Evolutionary conservation across 2,113 vertebrate genomes (phyloP), one percentile per base, ranked within the genome.

Genomic region (Pampusana beccarii): DNA sequence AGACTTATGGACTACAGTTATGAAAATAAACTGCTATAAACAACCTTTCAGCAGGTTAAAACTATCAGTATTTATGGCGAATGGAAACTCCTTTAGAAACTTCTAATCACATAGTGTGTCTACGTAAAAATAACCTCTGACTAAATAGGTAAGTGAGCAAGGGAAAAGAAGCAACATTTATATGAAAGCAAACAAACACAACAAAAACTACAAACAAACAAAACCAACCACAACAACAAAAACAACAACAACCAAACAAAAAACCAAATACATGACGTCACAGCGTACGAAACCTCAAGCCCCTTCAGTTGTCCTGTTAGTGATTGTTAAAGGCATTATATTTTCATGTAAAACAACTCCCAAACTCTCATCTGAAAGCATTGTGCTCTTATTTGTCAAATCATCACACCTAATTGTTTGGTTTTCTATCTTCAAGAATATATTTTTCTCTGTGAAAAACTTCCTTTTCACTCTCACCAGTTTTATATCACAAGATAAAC

Each of bases 1-100:
- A 97, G 92, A 95, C 78, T 96, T 97, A 93, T 12, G 23, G 80
- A 95, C 91, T 96, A 25, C 5, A 15, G 74, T 91, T 95, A 97
- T 56, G 83, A 95, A 97, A 96, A 96, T 69, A 97, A 97, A 96
- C 71, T 95, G 70, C 58, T 86, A 85, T 94, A 97, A 97, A 96
- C 88, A 95, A 89, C 53, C 75, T 80, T 96, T 86, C 75, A 89
- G 93, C 86, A 88, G 50, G 66, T 74, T 95, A 97, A 96, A 96
- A 81, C 83, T 80, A 74, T 90, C 54, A 48, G 88, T 87, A 90
- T 95, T 97, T 97, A 96, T 79, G 58, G 81, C 61, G 85, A 96
- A 94, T 86, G 60, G 44, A 97, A 97, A 94, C 58, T 65, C 42
- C 50, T 95, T 94, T 83, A 91, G 89, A 97, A 98, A 96, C 31